Percentiles rank a stretch among this genome's conserved stretches.
Evolutionary conservation across 1,140 invertebrate genomes (phyloP).

Genomic region (Drosophila guanche): DNA sequence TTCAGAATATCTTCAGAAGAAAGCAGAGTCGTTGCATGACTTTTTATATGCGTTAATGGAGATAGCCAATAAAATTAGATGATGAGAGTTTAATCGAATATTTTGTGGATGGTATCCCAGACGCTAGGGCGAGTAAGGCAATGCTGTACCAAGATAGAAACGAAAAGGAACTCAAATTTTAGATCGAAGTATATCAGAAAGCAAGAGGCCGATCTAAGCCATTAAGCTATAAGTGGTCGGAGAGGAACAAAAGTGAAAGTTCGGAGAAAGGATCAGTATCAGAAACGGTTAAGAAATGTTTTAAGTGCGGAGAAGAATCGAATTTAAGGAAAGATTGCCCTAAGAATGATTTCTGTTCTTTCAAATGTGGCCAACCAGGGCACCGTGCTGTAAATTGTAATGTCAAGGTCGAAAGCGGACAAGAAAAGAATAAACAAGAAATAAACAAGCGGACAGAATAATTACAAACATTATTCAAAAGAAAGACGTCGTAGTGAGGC

Average conservation of each 20-base stretch:
- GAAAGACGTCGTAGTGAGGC: too few species aligned
- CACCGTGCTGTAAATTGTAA: neutral
- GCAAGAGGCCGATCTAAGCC: neutral
- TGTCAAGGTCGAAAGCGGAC: neutral
- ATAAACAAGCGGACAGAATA: neutral
- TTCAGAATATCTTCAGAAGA: too few species aligned
- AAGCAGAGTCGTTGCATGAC: too few species aligned
- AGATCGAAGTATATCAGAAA: too few species aligned
- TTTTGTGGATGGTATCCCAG: neutral
- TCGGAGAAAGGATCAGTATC: too few species aligned
- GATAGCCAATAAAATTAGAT: too few species aligned
- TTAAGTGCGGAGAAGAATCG: neutral
- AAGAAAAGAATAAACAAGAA: neutral
- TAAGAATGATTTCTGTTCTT: constrained; percentile 4
- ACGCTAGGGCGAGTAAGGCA: too few species aligned
- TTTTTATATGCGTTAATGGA: too few species aligned
- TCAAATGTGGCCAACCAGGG: neutral
- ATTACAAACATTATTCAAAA: too few species aligned
- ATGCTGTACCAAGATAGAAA: too few species aligned
- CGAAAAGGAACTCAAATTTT: too few species aligned
- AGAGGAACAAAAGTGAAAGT: neutral
- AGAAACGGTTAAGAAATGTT: neutral
- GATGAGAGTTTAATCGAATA: constrained; percentile 1
- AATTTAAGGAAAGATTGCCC: neutral
- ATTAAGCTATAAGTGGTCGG: neutral